Conservation (phyloP, 1,140 invertebrate genomes). For the Nylanderia fulva region DNA sequence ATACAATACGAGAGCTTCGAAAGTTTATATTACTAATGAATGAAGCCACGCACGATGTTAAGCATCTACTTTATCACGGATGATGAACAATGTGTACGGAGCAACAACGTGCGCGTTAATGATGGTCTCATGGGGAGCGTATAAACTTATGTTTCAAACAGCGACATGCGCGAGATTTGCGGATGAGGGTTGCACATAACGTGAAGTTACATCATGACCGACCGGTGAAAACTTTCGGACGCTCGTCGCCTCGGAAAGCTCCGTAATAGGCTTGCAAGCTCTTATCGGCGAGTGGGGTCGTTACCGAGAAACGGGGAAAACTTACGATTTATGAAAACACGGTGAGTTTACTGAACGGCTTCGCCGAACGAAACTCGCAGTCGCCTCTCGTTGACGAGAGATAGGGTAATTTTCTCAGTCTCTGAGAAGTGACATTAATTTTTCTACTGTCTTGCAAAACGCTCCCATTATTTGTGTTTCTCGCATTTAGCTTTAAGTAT, state of each 20-base stretch:
- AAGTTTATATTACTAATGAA: not conserved
- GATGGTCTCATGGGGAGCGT: not conserved
- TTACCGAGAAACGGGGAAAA: slow-evolving; percentile 61
- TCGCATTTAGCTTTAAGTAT: not conserved
- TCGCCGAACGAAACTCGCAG: slow-evolving; percentile 26
- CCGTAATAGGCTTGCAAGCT: slow-evolving; percentile 62
- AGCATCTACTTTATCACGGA: not conserved
- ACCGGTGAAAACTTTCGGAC: slow-evolving; percentile 42
- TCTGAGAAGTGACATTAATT: slow-evolving; percentile 29
- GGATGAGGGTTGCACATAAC: not conserved
- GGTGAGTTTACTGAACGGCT: slow-evolving; percentile 49
- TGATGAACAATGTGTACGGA: not conserved
- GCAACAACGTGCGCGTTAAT: slow-evolving; percentile 14
- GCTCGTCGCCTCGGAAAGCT: slow-evolving; percentile 24
- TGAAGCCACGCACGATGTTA: not conserved
- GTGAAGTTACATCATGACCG: slow-evolving; percentile 34
- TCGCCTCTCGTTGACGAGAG: slow-evolving; percentile 22
- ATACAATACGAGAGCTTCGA: not conserved
- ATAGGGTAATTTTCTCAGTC: slow-evolving; percentile 47
- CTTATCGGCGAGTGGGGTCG: slow-evolving; percentile 48
- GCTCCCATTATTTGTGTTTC: not conserved
- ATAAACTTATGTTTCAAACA: slow-evolving; percentile 48
- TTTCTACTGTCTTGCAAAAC: slow-evolving; percentile 6
- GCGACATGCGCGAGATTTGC: slow-evolving; percentile 43
- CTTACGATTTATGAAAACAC: slow-evolving; percentile 60